These are phyloP conservation scores for Diorhabda elongata DNA, from an alignment of 1,140 invertebrate species.

Conservation along the genomic window DNA sequence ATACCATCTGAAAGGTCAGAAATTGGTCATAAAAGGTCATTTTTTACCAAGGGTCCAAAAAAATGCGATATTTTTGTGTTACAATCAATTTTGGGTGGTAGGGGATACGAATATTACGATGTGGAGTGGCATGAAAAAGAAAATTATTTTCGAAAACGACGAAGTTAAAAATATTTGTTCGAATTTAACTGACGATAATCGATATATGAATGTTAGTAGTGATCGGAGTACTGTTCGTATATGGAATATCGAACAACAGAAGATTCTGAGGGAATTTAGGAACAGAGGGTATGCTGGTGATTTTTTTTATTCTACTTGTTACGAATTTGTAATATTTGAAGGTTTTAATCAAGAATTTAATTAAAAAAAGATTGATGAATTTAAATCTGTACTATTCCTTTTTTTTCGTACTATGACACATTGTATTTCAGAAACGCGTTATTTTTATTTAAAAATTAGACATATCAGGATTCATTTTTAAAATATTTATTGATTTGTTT, in stretches of 20 bases:
- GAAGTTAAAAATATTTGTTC: conserved; percentile 7
- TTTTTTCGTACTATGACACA: no score
- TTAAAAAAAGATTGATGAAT: no score
- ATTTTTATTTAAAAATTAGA: no score
- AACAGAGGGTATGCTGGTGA: conserved; percentile 9
- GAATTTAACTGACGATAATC: conserved; percentile 12
- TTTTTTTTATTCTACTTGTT: background rate
- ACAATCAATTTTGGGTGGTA: conserved; percentile 8
- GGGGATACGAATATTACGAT: conserved; percentile 8
- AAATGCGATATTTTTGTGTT: conserved; percentile 9
- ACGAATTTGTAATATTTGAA: background rate
- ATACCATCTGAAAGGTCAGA: no score
- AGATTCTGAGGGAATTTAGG: conserved; percentile 13
- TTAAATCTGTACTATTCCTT: no score
- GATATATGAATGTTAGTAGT: conserved; percentile 16
- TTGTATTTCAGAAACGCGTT: no score
- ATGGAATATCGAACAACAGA: conserved; percentile 13
- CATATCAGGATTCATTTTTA: no score
- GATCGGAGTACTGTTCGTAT: conserved; percentile 14
- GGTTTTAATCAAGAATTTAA: no score
- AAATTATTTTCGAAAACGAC: background rate
- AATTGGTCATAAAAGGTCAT: no score
- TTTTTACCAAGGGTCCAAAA: no score
- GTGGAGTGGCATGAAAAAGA: background rate
- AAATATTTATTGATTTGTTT: no score